phyloP scores from a whole-genome alignment of 2,113 vertebrate species.

The Gobius niger region DNA sequence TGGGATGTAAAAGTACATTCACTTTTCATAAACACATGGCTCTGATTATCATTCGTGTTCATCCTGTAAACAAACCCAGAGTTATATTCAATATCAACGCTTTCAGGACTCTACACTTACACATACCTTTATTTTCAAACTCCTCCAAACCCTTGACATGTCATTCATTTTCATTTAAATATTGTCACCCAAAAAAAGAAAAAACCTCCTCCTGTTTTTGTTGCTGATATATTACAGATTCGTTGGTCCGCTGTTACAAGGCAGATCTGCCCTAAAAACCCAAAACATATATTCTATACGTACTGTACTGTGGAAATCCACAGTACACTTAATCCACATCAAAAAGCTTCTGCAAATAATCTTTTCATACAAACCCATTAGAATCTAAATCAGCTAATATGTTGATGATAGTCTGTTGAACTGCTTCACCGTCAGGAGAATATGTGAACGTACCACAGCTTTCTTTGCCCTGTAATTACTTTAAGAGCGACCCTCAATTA shows the following conservation, averaged over 20 bases:
- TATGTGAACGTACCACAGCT: slow-evolving; percentile 71
- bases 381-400: too few relatives aligned
- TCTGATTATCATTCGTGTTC: too few relatives aligned
- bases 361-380: too few relatives aligned
- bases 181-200: neutral
- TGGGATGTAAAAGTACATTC: too few relatives aligned
- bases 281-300: slow-evolving; percentile 1
- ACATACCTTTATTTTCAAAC: neutral
- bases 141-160: neutral
- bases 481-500: slow-evolving; percentile 75
- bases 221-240: slow-evolving; percentile 35
- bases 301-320: neutral
- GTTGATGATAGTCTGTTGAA: neutral
- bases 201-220: slow-evolving; percentile 3
- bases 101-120: too few relatives aligned
- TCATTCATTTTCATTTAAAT: neutral
- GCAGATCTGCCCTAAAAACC: slow-evolving; percentile 24
- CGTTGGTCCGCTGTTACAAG: slow-evolving; percentile 44
- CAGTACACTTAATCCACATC: neutral
- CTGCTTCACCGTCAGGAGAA: slow-evolving; percentile 54
- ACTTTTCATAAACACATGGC: too few relatives aligned
- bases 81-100: too few relatives aligned
- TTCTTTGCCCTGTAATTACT: slow-evolving; percentile 73
- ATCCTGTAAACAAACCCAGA: too few relatives aligned
- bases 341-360: too few relatives aligned